Conservation (phyloP, 2,888 invertebrate species). For the Lacanobia wlatinum region DNA sequence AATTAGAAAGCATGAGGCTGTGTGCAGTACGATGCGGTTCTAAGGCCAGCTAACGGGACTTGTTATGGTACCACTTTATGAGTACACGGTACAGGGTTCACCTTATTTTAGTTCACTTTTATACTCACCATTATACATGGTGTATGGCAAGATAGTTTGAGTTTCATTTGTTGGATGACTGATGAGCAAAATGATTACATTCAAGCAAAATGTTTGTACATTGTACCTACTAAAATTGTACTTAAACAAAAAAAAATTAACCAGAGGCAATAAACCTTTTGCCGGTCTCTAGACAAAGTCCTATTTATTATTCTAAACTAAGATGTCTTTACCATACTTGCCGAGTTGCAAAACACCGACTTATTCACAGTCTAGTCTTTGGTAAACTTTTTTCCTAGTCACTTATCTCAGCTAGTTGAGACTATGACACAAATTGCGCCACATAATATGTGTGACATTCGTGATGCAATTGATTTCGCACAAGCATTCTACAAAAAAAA, state of each 20-base stretch:
- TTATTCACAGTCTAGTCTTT: constrained; percentile 6
- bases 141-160: no score
- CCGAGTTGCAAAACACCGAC: constrained; percentile 12
- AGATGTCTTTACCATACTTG: background rate
- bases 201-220: background rate
- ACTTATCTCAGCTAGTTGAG: constrained; percentile 16
- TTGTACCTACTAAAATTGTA: no score
- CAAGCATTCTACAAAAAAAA: constrained; percentile 9
- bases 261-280: constrained; percentile 10
- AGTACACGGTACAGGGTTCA: constrained; percentile 2
- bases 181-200: background rate
- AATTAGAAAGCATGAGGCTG: constrained; percentile 70
- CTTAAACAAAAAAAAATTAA: constrained; percentile 6
- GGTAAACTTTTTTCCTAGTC: constrained; percentile 36
- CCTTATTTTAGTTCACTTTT: background rate
- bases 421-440: constrained; percentile 39
- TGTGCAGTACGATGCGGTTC: constrained; percentile 37
- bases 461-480: constrained; percentile 46
- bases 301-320: background rate
- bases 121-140: no score
- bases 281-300: background rate
- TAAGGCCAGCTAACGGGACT: constrained; percentile 53
- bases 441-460: constrained; percentile 13
- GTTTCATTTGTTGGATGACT: background rate
- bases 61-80: constrained; percentile 16